Evolutionary conservation across 64 coral and sea anemone genomes (phyloP).

Genomic region (Porites australiensis): DNA sequence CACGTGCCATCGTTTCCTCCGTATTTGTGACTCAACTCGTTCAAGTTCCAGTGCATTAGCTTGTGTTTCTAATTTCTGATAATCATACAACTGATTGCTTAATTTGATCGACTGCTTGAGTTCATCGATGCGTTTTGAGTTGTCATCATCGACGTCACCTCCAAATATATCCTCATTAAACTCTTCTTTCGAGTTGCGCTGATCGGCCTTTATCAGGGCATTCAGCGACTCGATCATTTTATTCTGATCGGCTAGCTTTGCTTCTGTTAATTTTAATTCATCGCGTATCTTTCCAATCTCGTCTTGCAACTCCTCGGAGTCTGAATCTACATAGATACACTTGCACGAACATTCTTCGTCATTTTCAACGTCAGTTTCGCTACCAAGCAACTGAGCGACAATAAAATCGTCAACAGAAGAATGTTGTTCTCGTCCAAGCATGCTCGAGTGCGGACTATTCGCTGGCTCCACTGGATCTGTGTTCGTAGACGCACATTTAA

Average conservation of each 20-base stretch:
- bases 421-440: background rate
- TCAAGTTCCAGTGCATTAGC: conserved; percentile 48
- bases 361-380: conserved; percentile 32
- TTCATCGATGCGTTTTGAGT: conserved; percentile 18
- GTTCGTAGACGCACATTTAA: conserved; percentile 25
- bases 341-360: background rate
- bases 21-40: conserved; percentile 60
- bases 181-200: background rate
- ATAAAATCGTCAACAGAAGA: background rate
- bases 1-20: conserved; percentile 69
- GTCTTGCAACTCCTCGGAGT: background rate
- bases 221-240: conserved; percentile 22
- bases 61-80: conserved; percentile 51
- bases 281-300: conserved; percentile 5
- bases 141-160: background rate
- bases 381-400: conserved; percentile 16
- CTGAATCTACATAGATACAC: conserved; percentile 20
- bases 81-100: conserved; percentile 72
- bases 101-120: conserved; percentile 52
- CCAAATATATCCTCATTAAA: background rate
- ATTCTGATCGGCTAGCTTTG: conserved; percentile 39
- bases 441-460: background rate
- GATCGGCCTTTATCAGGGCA: background rate
- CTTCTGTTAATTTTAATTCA: conserved; percentile 49
- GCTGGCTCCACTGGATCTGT: background rate